These are phyloP conservation scores for Pholis gunnellus DNA, from an alignment of 2,113 vertebrate genomes.

Conservation along the genomic window DNA sequence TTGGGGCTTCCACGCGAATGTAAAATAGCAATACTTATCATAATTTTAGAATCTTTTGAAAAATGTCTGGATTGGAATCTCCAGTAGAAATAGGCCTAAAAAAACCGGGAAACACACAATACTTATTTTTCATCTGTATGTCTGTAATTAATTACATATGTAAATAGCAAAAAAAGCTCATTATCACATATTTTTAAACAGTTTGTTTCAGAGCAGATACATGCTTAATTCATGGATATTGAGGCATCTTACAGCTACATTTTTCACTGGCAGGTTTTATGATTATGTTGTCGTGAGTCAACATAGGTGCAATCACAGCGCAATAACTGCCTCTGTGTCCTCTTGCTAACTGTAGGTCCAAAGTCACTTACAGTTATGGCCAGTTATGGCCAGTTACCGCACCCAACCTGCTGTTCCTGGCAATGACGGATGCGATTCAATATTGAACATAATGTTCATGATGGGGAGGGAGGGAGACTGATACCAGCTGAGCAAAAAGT, in stretches of 20 bases:
- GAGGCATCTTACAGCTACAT: background rate
- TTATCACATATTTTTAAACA: background rate
- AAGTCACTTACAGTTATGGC: slow-evolving; percentile 54
- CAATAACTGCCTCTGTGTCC: slow-evolving; percentile 35
- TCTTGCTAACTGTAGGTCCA: slow-evolving; percentile 57
- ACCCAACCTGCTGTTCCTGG: slow-evolving; percentile 43
- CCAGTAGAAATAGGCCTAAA: background rate
- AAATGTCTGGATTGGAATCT: background rate
- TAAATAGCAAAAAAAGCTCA: background rate
- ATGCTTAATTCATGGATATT: background rate
- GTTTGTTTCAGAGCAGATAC: background rate
- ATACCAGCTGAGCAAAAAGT: slow-evolving; percentile 1
- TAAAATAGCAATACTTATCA: background rate
- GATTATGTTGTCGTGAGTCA: slow-evolving; percentile 41
- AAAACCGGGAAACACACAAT: background rate
- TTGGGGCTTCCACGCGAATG: background rate
- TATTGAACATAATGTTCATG: slow-evolving; percentile 25
- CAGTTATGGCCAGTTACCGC: slow-evolving; percentile 8
- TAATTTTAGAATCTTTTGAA: background rate
- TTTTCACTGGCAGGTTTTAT: slow-evolving; percentile 43
- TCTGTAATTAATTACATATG: background rate
- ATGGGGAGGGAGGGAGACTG: background rate
- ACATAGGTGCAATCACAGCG: slow-evolving; percentile 22
- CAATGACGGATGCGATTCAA: slow-evolving; percentile 9
- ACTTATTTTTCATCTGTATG: background rate